These are phyloP conservation scores for Diaprepes abbreviatus DNA, from an alignment of 2,888 invertebrate genomes.

Conservation along the genomic window DNA sequence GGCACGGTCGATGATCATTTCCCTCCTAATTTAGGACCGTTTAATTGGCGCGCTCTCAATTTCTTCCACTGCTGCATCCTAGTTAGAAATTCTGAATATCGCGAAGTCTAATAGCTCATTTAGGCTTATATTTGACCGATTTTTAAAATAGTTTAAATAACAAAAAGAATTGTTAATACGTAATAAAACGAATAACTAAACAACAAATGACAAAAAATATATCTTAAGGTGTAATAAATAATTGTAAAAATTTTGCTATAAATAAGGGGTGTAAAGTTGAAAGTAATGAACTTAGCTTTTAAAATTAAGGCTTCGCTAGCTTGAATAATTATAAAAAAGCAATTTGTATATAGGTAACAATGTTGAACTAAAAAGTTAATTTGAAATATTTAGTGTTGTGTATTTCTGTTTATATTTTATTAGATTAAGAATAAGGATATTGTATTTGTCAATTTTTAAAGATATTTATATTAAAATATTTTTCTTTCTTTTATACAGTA, in stretches of 20 bases:
- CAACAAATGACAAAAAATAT: background rate
- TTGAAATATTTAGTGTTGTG: slow-evolving; percentile 1
- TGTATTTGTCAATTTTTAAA: slow-evolving; percentile 12
- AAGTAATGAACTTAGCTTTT: background rate
- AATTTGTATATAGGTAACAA: slow-evolving; percentile 13
- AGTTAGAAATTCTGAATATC: too few relatives aligned
- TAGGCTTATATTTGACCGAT: slow-evolving; percentile 6
- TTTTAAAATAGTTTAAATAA: background rate
- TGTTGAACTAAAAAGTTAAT: slow-evolving; percentile 6
- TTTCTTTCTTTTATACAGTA: background rate
- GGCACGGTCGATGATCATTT: too few relatives aligned
- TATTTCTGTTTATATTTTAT: slow-evolving; percentile 18
- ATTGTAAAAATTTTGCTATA: background rate
- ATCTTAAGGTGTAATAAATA: slow-evolving; percentile 4
- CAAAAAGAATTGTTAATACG: background rate
- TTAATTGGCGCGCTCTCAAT: too few relatives aligned
- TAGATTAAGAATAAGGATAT: slow-evolving; percentile 10
- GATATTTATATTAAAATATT: slow-evolving; percentile 22
- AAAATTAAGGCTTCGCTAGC: background rate
- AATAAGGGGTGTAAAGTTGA: background rate
- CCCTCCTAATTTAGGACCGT: too few relatives aligned
- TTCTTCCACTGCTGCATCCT: too few relatives aligned
- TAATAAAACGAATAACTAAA: background rate
- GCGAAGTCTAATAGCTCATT: too few relatives aligned
- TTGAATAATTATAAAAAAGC: background rate